Evolutionary conservation across 2,888 invertebrate species (phyloP).

Genomic region (Nowickia ferox): DNA sequence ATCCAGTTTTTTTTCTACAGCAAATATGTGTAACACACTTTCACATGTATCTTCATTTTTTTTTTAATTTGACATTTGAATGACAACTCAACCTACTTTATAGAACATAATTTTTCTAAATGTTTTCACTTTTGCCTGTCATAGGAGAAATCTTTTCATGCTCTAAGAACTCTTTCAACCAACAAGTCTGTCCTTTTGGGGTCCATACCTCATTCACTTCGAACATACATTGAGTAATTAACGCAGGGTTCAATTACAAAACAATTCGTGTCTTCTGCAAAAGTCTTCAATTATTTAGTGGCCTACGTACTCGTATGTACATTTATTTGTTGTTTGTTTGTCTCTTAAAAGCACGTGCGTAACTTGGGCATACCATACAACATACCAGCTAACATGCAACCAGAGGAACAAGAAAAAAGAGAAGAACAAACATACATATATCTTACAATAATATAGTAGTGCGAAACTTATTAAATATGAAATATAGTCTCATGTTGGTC

Average conservation of each 20-base stretch:
- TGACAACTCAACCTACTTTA: constrained; percentile 51
- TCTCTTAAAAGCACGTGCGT: constrained; percentile 64
- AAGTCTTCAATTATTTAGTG: constrained; percentile 39
- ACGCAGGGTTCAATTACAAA: constrained; percentile 71
- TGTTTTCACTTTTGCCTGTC: constrained; percentile 22
- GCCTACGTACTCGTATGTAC: neutral
- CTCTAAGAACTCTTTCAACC: neutral
- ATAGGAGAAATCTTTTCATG: neutral
- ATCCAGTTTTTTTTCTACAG: neutral
- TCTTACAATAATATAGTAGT: constrained; percentile 27
- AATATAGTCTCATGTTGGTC: constrained; percentile 59
- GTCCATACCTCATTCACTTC: constrained; percentile 8
- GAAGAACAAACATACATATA: neutral
- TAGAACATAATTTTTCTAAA: constrained; percentile 44
- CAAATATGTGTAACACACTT: constrained; percentile 24
- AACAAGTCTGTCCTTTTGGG: neutral
- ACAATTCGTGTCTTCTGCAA: constrained; percentile 57
- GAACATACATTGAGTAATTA: constrained; percentile 68
- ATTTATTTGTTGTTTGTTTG: constrained; percentile 3
- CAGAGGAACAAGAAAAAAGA: neutral
- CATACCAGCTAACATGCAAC: constrained; percentile 62
- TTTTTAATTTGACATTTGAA: constrained; percentile 55
- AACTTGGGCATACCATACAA: constrained; percentile 67
- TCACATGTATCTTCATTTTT: neutral
- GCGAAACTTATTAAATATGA: constrained; percentile 71